Conservation (phyloP, 2,888 invertebrate species). For the Machimus rusticus region DNA sequence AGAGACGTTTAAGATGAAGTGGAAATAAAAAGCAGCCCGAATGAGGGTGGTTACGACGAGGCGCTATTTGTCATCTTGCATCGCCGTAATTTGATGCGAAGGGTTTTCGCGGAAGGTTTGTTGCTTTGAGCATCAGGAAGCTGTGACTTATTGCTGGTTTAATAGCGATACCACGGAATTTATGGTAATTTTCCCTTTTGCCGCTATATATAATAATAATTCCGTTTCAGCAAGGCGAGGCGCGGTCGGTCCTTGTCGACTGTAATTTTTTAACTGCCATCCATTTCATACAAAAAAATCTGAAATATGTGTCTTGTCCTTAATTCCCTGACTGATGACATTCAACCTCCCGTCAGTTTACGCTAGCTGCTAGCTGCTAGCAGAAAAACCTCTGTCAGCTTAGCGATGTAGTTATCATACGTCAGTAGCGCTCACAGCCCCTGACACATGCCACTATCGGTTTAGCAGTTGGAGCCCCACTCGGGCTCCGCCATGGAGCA, state of each 20-base stretch:
- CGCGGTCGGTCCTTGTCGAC: not conserved
- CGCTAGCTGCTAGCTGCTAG: not conserved
- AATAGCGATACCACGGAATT: constrained; percentile 45
- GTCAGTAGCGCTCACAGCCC: constrained; percentile 23
- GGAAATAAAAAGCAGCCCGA: constrained; percentile 9
- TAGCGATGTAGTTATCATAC: constrained; percentile 32
- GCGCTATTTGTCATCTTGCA: constrained; percentile 45
- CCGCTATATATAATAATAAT: not conserved
- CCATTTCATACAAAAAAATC: constrained; percentile 5
- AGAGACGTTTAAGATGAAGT: constrained; percentile 48
- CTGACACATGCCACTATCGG: constrained; percentile 39
- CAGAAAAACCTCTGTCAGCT: constrained; percentile 34
- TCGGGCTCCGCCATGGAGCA: constrained; percentile 17
- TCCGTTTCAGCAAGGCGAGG: not conserved
- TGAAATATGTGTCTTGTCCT: constrained; percentile 34
- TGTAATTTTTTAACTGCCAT: constrained; percentile 2
- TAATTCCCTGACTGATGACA: constrained; percentile 34
- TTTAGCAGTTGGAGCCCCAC: constrained; percentile 16
- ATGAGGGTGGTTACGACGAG: constrained; percentile 41
- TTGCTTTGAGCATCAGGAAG: constrained; percentile 17
- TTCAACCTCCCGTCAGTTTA: constrained; percentile 21
- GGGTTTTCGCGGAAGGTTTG: constrained; percentile 38
- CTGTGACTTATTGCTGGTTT: constrained; percentile 45
- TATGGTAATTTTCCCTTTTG: constrained; percentile 38
- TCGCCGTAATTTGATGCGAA: constrained; percentile 45